Conservation (phyloP, 1,140 invertebrate species). For the Tetramorium simillimum region DNA sequence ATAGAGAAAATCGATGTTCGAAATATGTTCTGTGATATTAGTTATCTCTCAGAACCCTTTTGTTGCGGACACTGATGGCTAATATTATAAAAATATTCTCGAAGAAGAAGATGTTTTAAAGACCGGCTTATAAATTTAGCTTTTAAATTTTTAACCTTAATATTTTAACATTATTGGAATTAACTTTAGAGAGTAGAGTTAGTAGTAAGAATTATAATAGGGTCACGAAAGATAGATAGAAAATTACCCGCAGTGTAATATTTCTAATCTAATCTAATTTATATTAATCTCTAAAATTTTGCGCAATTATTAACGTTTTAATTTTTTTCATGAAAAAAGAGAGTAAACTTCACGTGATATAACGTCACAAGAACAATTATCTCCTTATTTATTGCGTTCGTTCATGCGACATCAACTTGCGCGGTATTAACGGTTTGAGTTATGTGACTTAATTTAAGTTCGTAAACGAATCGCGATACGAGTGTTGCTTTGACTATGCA, state of each 20-base stretch:
- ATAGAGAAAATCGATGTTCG: slow-evolving; percentile 65
- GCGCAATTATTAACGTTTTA: not conserved
- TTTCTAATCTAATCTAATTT: no score
- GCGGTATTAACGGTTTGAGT: slow-evolving; percentile 13
- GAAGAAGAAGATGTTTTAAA: not conserved
- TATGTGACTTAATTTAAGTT: slow-evolving; percentile 48
- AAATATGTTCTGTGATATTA: slow-evolving; percentile 71
- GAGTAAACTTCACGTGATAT: not conserved
- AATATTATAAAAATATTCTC: slow-evolving; percentile 15
- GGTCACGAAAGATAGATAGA: not conserved
- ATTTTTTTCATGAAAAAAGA: not conserved
- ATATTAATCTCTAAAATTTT: no score
- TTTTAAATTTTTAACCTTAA: not conserved
- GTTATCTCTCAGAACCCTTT: slow-evolving; percentile 46
- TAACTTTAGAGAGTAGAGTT: not conserved
- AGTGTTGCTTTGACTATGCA: slow-evolving; percentile 27
- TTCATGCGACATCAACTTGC: not conserved
- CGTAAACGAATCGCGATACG: slow-evolving; percentile 40
- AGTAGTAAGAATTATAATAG: not conserved
- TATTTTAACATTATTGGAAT: not conserved
- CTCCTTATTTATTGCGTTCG: not conserved
- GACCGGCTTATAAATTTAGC: not conserved
- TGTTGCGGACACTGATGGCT: slow-evolving; percentile 19
- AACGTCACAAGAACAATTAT: not conserved
- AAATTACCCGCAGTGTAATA: not conserved